Conservation (phyloP, 2,888 invertebrate species). For the Corythucha ciliata region DNA sequence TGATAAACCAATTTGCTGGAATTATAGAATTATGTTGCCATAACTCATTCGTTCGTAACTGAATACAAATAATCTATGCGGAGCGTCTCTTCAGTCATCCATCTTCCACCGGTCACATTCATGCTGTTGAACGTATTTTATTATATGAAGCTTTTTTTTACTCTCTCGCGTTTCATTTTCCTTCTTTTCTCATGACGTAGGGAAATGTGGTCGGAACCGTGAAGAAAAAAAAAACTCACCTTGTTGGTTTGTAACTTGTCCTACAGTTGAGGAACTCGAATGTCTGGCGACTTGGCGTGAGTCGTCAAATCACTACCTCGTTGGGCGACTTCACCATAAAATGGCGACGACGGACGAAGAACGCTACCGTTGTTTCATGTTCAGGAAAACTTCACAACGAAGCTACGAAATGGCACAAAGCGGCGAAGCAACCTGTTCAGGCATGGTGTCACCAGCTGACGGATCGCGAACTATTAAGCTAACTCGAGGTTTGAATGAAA, state of each 20-base stretch:
- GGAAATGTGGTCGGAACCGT: no score
- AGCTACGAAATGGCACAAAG: slow-evolving; percentile 62
- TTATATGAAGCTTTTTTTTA: no score
- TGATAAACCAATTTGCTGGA: no score
- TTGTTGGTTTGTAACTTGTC: slow-evolving; percentile 5
- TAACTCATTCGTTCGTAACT: no score
- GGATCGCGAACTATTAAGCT: slow-evolving; percentile 71
- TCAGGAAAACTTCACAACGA: slow-evolving; percentile 47
- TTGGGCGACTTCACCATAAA: slow-evolving; percentile 61
- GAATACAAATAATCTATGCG: no score
- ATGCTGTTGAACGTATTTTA: no score
- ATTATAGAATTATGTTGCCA: no score
- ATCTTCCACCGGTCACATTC: no score
- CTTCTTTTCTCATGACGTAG: no score
- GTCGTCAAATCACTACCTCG: slow-evolving; percentile 66
- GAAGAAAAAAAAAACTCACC: no score
- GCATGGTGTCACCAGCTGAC: slow-evolving; percentile 61
- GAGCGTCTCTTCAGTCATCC: no score
- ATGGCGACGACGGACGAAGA: slow-evolving; percentile 57
- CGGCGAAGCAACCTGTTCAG: slow-evolving; percentile 71
- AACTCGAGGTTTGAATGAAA: slow-evolving; percentile 52
- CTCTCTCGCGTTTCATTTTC: no score
- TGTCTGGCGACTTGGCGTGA: slow-evolving; percentile 79
- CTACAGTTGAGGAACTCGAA: slow-evolving; percentile 65
- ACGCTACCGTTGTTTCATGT: slow-evolving; percentile 74